These are phyloP conservation scores for Oncorhynchus masou DNA, from an alignment of 2,113 vertebrate genomes.

Conservation along the genomic window DNA sequence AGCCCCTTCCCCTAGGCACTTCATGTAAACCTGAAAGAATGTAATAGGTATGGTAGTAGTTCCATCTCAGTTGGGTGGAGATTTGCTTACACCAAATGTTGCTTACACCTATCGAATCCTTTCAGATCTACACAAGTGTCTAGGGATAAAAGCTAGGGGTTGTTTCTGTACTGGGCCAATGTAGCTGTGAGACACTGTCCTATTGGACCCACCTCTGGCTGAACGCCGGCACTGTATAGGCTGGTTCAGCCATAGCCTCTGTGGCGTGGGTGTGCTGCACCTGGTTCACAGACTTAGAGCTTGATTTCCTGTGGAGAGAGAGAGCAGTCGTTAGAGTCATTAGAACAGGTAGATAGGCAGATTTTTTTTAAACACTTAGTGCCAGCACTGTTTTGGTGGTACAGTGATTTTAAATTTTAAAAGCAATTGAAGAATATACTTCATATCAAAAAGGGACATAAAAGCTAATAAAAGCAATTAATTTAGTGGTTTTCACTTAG, in stretches of 20 bases:
- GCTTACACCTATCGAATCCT: no score
- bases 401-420: no score
- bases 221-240: slow-evolving; percentile 73
- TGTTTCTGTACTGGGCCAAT: neutral
- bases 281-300: slow-evolving; percentile 55
- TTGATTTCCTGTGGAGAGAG: slow-evolving; percentile 59
- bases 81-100: no score
- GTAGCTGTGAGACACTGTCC: slow-evolving; percentile 1
- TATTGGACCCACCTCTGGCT: slow-evolving; percentile 70
- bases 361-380: neutral
- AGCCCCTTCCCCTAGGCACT: no score
- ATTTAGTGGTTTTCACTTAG: neutral
- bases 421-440: no score
- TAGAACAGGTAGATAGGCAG: neutral
- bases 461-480: neutral
- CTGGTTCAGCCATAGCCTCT: slow-evolving; percentile 71
- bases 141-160: no score
- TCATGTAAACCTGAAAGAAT: no score
- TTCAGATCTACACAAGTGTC: no score
- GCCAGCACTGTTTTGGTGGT: neutral
- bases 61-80: no score
- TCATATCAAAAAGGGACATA: neutral
- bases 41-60: no score
- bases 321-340: slow-evolving; percentile 7
- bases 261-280: slow-evolving; percentile 62